Evolutionary conservation across 2,888 invertebrate species (phyloP).

Genomic region (Mylabris sibirica): DNA sequence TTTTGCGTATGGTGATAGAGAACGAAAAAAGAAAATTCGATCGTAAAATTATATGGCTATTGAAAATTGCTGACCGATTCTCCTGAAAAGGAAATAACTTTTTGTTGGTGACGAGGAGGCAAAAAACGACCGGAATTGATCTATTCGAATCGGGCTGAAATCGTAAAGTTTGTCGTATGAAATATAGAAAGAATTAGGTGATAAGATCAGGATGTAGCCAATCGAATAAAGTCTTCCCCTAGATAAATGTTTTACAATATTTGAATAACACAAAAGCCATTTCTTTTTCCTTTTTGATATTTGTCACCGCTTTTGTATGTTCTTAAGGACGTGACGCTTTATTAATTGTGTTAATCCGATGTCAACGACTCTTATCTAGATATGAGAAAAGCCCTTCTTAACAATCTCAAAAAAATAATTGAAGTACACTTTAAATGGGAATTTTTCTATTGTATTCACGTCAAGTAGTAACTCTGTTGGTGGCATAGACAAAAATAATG

Average conservation of each 20-base stretch:
- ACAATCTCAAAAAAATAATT: background rate
- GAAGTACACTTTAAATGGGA: background rate
- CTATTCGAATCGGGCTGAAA: background rate
- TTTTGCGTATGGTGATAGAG: background rate
- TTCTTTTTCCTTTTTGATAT: too few relatives aligned
- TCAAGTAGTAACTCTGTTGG: background rate
- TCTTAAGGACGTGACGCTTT: too few relatives aligned
- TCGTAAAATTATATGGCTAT: background rate
- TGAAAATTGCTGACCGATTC: constrained; percentile 1
- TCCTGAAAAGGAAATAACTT: background rate
- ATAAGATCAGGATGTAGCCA: too few relatives aligned
- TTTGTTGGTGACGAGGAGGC: background rate
- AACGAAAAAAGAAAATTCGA: background rate
- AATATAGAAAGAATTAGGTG: too few relatives aligned
- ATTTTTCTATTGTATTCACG: background rate
- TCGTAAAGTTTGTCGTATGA: background rate
- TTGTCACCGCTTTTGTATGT: too few relatives aligned
- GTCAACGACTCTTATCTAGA: background rate
- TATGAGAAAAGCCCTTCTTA: too few relatives aligned
- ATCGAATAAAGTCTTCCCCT: background rate
- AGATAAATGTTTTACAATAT: too few relatives aligned
- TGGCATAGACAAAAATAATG: background rate
- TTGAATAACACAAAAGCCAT: too few relatives aligned
- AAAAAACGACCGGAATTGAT: background rate
- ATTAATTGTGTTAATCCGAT: background rate